A percentile compares a stretch with the other conserved stretches of the same genome.
These are phyloP conservation scores for Scaeva pyrastri DNA, from an alignment of 2,888 invertebrate species.

Conservation along the genomic window DNA sequence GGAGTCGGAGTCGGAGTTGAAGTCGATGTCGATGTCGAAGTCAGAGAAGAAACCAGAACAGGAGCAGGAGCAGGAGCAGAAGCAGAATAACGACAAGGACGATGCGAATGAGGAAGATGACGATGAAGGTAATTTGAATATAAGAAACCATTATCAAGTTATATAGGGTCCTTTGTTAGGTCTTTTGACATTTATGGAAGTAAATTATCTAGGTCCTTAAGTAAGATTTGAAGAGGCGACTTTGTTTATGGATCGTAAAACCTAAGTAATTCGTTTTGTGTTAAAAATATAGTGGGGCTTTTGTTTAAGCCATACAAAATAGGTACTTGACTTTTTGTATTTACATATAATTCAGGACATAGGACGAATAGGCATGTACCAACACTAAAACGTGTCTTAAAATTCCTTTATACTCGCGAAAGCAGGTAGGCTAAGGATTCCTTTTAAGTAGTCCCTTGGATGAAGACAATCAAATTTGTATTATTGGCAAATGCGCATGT, in stretches of 20 bases:
- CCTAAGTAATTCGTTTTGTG: neutral
- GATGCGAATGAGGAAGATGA: constrained; percentile 41
- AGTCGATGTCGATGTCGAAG: no score
- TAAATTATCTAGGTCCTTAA: neutral
- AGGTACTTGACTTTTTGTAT: neutral
- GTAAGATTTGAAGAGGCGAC: constrained; percentile 1
- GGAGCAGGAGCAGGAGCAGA: no score
- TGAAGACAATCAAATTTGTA: constrained; percentile 18
- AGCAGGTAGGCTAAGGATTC: neutral
- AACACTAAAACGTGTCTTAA: no score
- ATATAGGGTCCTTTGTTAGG: constrained; percentile 2
- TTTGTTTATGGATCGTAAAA: constrained; percentile 8
- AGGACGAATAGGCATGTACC: neutral
- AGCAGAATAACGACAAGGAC: neutral
- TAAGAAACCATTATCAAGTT: constrained; percentile 21
- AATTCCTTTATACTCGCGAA: neutral
- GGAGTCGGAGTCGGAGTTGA: neutral
- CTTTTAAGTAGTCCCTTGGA: neutral
- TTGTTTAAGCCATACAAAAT: neutral
- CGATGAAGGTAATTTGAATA: constrained; percentile 57
- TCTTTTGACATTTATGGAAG: neutral
- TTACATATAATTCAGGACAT: neutral
- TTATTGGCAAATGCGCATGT: constrained; percentile 24
- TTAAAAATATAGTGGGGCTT: neutral
- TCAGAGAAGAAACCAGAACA: no score